Conservation (phyloP, 1,140 invertebrate species). For the Drosophila littoralis region DNA sequence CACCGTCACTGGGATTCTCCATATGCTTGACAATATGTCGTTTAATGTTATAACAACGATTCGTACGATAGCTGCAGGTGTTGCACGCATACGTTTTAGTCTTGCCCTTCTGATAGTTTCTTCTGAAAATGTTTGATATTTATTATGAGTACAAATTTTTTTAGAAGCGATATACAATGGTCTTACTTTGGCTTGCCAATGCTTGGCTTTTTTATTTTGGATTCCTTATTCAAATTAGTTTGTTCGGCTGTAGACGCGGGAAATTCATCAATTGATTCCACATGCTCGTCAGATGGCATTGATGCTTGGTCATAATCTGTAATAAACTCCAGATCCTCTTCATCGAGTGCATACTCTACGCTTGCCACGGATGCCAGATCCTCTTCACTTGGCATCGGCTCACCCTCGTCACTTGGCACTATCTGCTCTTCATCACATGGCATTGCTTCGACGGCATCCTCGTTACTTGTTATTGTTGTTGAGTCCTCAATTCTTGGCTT, state of each 20-base stretch:
- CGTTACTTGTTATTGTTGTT: not conserved
- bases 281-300: not conserved
- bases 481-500: not conserved
- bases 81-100: constrained; percentile 27
- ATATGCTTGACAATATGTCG: constrained; percentile 32
- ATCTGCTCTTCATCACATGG: not conserved
- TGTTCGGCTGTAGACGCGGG: not conserved
- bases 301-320: not conserved
- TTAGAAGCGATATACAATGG: not conserved
- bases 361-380: not conserved
- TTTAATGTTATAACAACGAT: constrained; percentile 34
- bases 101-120: constrained; percentile 21
- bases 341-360: not conserved
- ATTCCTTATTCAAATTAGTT: not conserved
- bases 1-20: not conserved
- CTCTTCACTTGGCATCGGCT: constrained; percentile 4
- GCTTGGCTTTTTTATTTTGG: not conserved
- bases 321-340: not conserved
- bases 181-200: constrained; percentile 21
- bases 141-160: not conserved
- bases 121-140: constrained; percentile 11
- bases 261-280: not conserved
- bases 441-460: not conserved
- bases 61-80: constrained; percentile 33
- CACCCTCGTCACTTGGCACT: constrained; percentile 1